Evolutionary conservation across 2,888 invertebrate genomes (phyloP), one percentile per base, ranked within the genome.

Genomic region (Campoletis raptor): DNA sequence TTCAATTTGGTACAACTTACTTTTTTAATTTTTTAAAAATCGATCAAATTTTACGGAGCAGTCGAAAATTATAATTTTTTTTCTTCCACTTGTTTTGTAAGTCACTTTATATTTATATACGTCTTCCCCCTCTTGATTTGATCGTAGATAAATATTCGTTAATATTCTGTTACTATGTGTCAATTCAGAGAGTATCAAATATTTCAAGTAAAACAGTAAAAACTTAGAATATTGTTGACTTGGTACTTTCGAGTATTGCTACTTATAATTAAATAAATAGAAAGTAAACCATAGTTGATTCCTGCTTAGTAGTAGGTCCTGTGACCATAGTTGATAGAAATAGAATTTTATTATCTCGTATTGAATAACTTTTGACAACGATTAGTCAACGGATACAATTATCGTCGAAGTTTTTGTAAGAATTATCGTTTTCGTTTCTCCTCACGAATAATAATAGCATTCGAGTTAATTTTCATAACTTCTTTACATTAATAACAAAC

Each of bases 231-330:
- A 81, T 86, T 81, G 73, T 86, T 84, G 77, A 81, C 78, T 78
- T 84, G 79, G 74, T 84, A 79, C 61, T 84, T 52, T 76, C 84
- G 81, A 86, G 73, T 81, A 86, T 57, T 81, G 86, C 84, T 84
- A 81, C 66, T 45, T 78, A 79, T 37, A 42, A 73, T 40, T 73
- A 84, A 42, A 70, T 30, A 48, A n/a, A 85, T 81, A 84, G 67
- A 73, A 88, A 85, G 77, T 80, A 86, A 80, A 81, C 78, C 74
- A 85, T 89, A 89, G 87, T 85, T 61, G 74, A 88, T 85, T 86
- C 85, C 84, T 83, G 91, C 91, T 91, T 91, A 67, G 90, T 91
- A 91, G 91, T 90, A 88, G 82, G 84, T 88, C 76, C 80, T 85
- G 77, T 83, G 83, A 83, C 78, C 83, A 87, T 88, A 87, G 85